Percentiles rank a stretch among this genome's conserved stretches.
phyloP scores from a whole-genome alignment of 2,113 vertebrate species.

The Pelvicachromis taeniatus region DNA sequence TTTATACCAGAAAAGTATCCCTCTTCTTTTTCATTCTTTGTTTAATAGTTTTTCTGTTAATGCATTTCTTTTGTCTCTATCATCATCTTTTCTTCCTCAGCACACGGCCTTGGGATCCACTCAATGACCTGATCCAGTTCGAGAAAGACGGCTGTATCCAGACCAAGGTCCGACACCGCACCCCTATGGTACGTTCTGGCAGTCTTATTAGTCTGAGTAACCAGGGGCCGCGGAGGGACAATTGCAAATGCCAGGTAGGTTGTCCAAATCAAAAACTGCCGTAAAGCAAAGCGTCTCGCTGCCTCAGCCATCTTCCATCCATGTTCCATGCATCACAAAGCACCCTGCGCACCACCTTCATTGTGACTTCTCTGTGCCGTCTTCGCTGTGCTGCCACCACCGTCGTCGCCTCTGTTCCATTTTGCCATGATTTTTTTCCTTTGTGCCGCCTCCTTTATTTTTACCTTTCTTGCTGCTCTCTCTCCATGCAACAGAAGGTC shows the following conservation, averaged over 20 bases:
- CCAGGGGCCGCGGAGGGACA: constrained; percentile 79
- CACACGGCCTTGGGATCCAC: constrained; percentile 95
- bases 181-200: constrained; percentile 92
- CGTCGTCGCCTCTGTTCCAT: background rate
- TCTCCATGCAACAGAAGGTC: background rate
- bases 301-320: constrained; percentile 33
- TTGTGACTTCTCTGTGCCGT: constrained; percentile 20
- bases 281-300: constrained; percentile 12
- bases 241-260: constrained; percentile 72
- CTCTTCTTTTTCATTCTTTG: background rate
- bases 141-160: constrained; percentile 96
- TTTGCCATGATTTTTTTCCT: background rate
- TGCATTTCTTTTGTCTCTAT: background rate
- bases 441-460: background rate
- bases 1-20: background rate
- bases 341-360: constrained; percentile 16
- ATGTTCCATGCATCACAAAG: background rate
- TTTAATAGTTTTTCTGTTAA: background rate
- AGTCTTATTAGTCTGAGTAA: constrained; percentile 85
- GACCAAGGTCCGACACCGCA: constrained; percentile 96
- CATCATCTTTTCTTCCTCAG: constrained; percentile 52
- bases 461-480: background rate
- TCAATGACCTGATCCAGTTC: constrained; percentile 97
- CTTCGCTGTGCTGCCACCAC: background rate
- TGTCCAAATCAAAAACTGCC: background rate